phyloP scores from a whole-genome alignment of 2,797 vertebrate species.

The Gadopsis marmoratus region DNA sequence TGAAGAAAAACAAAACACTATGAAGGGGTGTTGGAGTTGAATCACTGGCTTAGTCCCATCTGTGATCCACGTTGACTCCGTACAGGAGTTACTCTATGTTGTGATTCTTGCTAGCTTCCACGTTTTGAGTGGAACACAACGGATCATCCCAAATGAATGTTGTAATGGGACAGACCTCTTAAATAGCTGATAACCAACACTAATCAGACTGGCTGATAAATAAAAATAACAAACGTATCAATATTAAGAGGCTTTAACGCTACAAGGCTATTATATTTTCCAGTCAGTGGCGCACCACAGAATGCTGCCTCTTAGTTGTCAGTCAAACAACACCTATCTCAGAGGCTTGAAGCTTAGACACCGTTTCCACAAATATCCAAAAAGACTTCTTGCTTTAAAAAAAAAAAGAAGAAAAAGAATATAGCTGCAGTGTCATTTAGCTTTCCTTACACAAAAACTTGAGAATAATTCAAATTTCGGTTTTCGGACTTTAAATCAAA shows the following conservation, averaged over 20 bases:
- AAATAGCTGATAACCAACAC: neutral
- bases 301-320: neutral
- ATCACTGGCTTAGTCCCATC: no score
- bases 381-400: neutral
- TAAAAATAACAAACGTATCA: neutral
- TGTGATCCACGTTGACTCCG: no score
- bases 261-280: neutral
- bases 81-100: no score
- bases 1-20: neutral
- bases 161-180: neutral
- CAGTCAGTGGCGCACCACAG: neutral
- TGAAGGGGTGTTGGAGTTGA: no score
- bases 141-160: no score
- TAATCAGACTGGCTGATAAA: neutral
- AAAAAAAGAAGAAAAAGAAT: neutral
- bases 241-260: neutral
- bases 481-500: conserved; percentile 6
- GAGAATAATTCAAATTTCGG: conserved; percentile 2
- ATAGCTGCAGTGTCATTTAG: neutral
- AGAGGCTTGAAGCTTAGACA: neutral
- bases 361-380: neutral
- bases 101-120: no score
- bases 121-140: no score
- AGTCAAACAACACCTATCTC: neutral
- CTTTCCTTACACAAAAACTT: neutral